phyloP scores from a whole-genome alignment of 2,113 vertebrate species.

The Leucosticte australis region DNA sequence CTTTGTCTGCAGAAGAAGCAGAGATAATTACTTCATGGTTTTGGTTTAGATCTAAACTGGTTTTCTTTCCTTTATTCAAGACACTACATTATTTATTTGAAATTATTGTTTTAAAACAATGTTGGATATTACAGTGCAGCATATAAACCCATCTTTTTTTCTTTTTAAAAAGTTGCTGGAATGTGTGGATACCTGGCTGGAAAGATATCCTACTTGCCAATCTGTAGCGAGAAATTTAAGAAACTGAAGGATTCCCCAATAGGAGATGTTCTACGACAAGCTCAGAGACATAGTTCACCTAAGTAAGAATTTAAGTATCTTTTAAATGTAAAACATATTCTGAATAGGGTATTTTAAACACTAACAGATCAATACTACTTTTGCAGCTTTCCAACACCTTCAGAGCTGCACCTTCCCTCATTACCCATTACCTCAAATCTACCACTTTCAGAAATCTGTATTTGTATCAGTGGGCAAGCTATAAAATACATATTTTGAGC shows the following conservation, averaged over 20 bases:
- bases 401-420: neutral
- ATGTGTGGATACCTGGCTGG: conserved; percentile 86
- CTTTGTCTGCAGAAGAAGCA: neutral
- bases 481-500: neutral
- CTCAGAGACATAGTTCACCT: conserved; percentile 46
- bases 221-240: conserved; percentile 89
- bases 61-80: neutral
- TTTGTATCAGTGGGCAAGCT: neutral
- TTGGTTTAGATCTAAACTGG: neutral
- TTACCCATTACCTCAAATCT: neutral
- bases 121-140: neutral
- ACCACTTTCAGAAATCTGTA: neutral
- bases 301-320: conserved; percentile 68
- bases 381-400: neutral
- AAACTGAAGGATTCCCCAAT: conserved; percentile 88
- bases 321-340: neutral
- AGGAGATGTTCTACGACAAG: conserved; percentile 82
- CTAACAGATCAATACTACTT: neutral
- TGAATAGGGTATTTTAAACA: neutral
- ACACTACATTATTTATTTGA: neutral
- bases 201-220: conserved; percentile 88
- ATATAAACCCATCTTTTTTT: neutral
- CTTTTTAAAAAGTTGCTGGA: conserved; percentile 82
- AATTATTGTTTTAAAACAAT: neutral
- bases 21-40: neutral